Conservation (phyloP, 2,888 invertebrate species). For the Lasioglossum villosulum region DNA sequence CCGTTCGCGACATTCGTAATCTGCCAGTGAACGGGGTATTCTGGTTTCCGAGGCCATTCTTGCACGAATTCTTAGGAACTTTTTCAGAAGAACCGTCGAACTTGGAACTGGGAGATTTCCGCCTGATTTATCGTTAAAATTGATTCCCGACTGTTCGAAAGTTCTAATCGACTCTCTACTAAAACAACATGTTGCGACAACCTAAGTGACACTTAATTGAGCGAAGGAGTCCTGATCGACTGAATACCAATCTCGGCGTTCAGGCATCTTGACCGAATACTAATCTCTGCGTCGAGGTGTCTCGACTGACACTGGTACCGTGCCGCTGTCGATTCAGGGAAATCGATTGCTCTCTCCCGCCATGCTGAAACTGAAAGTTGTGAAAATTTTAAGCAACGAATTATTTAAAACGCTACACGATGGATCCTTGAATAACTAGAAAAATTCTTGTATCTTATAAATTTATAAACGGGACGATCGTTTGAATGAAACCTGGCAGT, state of each 20-base stretch:
- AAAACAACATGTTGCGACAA: background rate
- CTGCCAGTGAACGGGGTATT: background rate
- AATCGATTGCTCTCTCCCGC: background rate
- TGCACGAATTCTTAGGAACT: background rate
- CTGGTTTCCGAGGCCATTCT: background rate
- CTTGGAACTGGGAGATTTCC: background rate
- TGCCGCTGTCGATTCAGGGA: background rate
- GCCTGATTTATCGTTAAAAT: background rate
- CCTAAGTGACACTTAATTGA: background rate
- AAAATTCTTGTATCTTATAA: background rate
- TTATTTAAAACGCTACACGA: background rate
- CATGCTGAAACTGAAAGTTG: background rate
- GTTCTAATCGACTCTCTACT: constrained; percentile 39
- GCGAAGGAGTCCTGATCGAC: background rate
- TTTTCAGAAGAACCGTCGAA: background rate
- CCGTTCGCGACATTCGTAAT: background rate
- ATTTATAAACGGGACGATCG: background rate
- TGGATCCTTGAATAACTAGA: background rate
- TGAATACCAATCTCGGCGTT: background rate
- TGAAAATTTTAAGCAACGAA: background rate
- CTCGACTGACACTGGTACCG: background rate
- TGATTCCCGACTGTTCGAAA: constrained; percentile 28
- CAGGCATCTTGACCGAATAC: background rate
- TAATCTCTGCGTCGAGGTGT: background rate
- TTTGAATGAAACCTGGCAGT: constrained; percentile 29